Conservation (phyloP, 2,113 vertebrate species). For the Neogale vison region DNA sequence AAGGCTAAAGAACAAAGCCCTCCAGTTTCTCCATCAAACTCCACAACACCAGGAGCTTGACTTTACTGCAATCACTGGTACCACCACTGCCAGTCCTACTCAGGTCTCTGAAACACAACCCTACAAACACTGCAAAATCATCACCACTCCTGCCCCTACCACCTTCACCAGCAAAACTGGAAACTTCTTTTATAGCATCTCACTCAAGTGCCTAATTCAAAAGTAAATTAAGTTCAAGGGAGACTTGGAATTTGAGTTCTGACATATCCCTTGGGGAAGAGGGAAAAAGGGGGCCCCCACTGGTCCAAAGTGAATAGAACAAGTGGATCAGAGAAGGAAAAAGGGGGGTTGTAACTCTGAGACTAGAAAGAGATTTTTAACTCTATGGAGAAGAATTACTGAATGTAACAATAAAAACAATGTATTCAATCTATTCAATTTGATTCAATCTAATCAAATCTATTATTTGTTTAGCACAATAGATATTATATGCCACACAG, state of each 20-base stretch:
- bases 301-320: neutral
- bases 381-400: neutral
- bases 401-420: neutral
- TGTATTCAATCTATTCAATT: neutral
- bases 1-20: neutral
- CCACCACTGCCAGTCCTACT: neutral
- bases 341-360: neutral
- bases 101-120: neutral
- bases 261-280: neutral
- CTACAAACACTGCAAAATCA: neutral
- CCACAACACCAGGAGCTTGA: neutral
- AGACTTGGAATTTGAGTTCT: neutral
- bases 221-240: neutral
- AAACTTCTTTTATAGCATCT: neutral
- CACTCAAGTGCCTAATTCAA: neutral
- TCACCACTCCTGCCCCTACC: neutral
- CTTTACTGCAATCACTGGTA: neutral
- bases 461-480: neutral
- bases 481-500: neutral
- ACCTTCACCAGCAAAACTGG: neutral
- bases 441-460: neutral
- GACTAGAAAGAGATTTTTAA: neutral
- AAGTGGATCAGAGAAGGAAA: neutral
- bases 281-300: neutral
- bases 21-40: neutral